A percentile compares a stretch with the other conserved stretches of the same genome.
Conservation (phyloP, 2,113 vertebrate genomes). For the Ameiurus melas region DNA sequence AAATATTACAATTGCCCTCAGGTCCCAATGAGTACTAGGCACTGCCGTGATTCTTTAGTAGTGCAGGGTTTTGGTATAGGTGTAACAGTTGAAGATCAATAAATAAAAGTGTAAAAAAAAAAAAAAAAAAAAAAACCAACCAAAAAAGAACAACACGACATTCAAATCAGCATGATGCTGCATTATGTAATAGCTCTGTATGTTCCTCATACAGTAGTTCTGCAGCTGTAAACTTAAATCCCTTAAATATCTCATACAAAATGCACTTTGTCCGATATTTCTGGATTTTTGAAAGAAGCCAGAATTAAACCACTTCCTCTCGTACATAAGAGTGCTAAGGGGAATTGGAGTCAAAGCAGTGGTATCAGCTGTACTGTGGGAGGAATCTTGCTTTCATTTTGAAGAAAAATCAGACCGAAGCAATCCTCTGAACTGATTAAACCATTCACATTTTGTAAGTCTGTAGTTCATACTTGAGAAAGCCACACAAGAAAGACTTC, state of each 20-base stretch:
- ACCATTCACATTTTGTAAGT: background rate
- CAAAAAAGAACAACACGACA: background rate
- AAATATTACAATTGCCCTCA: background rate
- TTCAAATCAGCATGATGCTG: background rate
- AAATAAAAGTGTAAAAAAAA: background rate
- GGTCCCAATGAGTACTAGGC: background rate
- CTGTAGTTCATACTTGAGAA: background rate
- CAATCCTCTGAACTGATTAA: background rate
- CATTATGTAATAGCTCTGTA: background rate
- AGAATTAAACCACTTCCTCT: background rate
- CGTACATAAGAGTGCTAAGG: background rate
- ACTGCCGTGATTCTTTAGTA: background rate
- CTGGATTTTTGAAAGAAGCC: background rate
- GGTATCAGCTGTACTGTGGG: background rate
- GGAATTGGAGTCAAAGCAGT: background rate
- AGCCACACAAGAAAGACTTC: background rate
- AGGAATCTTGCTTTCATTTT: background rate
- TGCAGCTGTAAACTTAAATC: constrained; percentile 1
- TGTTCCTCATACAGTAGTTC: background rate
- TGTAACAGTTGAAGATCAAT: background rate
- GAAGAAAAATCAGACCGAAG: background rate
- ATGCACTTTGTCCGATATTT: background rate
- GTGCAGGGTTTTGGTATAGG: background rate
- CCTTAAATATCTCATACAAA: background rate
- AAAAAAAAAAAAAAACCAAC: background rate